These are phyloP conservation scores for Willisornis vidua DNA, from an alignment of 2,113 vertebrate species.

Conservation along the genomic window DNA sequence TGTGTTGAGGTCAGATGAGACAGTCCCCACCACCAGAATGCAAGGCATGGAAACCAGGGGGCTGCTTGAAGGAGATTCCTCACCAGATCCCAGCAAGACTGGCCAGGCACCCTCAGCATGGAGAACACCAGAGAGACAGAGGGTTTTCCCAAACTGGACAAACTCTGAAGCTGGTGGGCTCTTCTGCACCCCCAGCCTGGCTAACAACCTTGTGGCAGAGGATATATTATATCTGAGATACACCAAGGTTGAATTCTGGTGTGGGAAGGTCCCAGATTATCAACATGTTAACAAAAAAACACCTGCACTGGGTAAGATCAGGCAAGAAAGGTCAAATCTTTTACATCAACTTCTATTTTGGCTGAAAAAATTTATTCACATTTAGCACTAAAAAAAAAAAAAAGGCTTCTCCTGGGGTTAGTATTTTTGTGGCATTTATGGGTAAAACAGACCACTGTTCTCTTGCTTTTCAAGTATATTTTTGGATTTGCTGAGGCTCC, in stretches of 20 bases:
- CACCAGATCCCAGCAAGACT: neutral
- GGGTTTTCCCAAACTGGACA: neutral
- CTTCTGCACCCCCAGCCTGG: neutral
- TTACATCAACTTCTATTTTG: slow-evolving; percentile 1
- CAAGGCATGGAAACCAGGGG: neutral
- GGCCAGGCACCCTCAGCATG: neutral
- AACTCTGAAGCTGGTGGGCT: neutral
- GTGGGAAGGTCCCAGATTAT: neutral
- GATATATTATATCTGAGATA: neutral
- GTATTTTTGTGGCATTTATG: neutral
- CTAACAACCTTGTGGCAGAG: rapidly evolving
- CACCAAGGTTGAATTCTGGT: neutral
- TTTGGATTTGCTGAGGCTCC: slow-evolving; percentile 10
- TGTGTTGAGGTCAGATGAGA: neutral
- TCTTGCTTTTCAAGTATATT: slow-evolving; percentile 36
- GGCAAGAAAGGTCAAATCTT: neutral
- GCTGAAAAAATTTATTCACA: neutral
- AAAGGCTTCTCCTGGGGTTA: neutral
- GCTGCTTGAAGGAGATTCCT: neutral
- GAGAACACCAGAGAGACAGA: neutral
- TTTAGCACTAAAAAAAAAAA: neutral
- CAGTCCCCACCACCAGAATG: neutral
- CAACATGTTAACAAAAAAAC: neutral
- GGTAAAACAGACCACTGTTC: neutral
- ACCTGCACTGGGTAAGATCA: rapidly evolving